Evolutionary conservation across 2,888 invertebrate genomes (phyloP), one percentile per base, ranked within the genome.

Genomic region (Caenorhabditis macrosperma): DNA sequence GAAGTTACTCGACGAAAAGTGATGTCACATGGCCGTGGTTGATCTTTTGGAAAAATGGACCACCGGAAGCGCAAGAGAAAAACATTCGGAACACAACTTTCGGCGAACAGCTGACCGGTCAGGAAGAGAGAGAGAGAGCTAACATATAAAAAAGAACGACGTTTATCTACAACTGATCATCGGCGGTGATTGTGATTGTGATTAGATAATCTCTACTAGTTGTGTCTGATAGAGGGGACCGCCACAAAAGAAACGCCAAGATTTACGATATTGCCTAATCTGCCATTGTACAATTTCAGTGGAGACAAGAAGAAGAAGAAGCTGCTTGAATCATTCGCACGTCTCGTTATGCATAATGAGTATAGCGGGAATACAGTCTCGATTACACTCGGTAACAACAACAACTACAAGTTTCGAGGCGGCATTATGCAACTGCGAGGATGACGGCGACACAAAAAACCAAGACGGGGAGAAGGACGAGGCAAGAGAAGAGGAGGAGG

Each of bases 331-430:
- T 26, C 20, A 30, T 35, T 54, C 38, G 30, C 52, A 44, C 35
- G 38, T 54, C 54, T 71, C 41, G 61, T 63, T 71, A 61, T 71
- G 55, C 54, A 71, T 63, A 61, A 63, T 61, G 52, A 68, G 44
- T 55, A 46, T 15, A n/a, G 15, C n/a, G 50, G 50, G 28, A 44
- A 57, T 26, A 68, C n/a, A n/a, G 30, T 71, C 71, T 71, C 71
- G 71, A 71, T 71, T 71, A 71, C 63, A 71, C n/a, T n/a, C n/a
- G n/a, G 52, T 30, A 71, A 54, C 41, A 52, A 61, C 61, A 50
- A 33, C 30, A 54, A 41, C 71, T 61, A 28, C 55, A 55, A 55
- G 7, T 26, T 55, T 26, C n/a, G 17, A 33, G 55, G 33, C 30
- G 22, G n/a, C 30, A 55, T 71, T 60, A 52, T 61, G 54, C 44